Conservation (phyloP, 2,888 invertebrate species). For the Anodontia alba region DNA sequence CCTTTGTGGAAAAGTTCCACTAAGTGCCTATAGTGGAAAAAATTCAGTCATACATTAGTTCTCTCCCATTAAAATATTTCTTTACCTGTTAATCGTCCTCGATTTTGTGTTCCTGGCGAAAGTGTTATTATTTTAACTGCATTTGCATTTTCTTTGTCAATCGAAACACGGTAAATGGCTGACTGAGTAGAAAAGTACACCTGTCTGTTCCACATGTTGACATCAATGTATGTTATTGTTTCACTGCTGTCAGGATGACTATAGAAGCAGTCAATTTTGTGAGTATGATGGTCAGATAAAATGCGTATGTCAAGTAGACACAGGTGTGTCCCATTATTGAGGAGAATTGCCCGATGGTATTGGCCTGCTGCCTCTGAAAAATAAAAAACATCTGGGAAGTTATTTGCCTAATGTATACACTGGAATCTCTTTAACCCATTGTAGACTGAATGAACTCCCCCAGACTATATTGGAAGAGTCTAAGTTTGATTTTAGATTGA, state of each 20-base stretch:
- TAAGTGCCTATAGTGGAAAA: too few relatives aligned
- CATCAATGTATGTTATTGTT: slow-evolving; percentile 42
- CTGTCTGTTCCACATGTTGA: slow-evolving; percentile 36
- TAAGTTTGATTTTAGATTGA: too few relatives aligned
- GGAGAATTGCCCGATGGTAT: slow-evolving; percentile 42
- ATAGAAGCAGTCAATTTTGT: slow-evolving; percentile 40
- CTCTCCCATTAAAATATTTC: neutral
- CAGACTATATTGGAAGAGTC: too few relatives aligned
- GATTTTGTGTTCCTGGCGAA: neutral
- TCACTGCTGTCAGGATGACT: slow-evolving; percentile 22
- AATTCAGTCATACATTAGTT: too few relatives aligned
- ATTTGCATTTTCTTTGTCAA: neutral
- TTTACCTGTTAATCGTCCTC: neutral
- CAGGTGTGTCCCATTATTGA: slow-evolving; percentile 24
- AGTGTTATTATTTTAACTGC: neutral
- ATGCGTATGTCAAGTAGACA: slow-evolving; percentile 47
- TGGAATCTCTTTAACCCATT: too few relatives aligned
- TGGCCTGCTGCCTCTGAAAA: slow-evolving; percentile 37
- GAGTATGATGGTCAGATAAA: slow-evolving; percentile 35
- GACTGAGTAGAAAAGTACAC: slow-evolving; percentile 40
- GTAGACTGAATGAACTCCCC: too few relatives aligned
- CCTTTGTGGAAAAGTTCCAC: too few relatives aligned
- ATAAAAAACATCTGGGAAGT: too few relatives aligned
- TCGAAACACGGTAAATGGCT: slow-evolving; percentile 32
- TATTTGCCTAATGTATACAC: too few relatives aligned